Evolutionary conservation across 2,113 vertebrate genomes (phyloP).

Genomic region (Galemys pyrenaicus): DNA sequence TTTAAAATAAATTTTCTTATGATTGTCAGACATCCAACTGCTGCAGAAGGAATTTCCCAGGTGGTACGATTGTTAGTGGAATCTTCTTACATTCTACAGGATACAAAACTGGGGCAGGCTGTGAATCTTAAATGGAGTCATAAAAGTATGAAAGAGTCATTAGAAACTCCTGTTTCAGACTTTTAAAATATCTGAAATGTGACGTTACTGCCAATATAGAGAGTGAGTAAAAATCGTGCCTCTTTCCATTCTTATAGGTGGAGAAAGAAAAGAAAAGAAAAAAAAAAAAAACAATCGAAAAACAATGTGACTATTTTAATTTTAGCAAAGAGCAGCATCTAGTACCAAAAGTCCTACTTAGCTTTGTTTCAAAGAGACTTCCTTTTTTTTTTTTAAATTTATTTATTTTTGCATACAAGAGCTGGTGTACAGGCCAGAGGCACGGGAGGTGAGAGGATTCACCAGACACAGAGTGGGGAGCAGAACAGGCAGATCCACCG

Average conservation of each 20-base stretch:
- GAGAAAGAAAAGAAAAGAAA: no score
- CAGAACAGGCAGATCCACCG: no score
- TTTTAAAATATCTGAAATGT: not conserved
- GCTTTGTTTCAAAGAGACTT: not conserved
- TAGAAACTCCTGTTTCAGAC: not conserved
- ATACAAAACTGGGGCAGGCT: not conserved
- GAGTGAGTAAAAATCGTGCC: not conserved
- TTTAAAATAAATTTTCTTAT: slow-evolving; percentile 24
- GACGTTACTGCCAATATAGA: not conserved
- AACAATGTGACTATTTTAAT: not conserved
- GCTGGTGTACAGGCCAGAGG: no score
- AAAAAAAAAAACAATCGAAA: not conserved
- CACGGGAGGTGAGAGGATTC: no score
- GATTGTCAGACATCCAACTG: not conserved
- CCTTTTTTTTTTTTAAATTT: no score
- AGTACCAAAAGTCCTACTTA: not conserved
- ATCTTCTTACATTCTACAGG: not conserved
- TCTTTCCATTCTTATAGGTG: not conserved
- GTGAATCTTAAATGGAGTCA: not conserved
- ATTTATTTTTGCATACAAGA: no score
- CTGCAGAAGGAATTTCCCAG: not conserved
- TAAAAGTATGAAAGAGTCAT: not conserved
- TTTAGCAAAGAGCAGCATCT: not conserved
- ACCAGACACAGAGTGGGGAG: no score
- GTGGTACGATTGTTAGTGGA: not conserved